Evolutionary conservation across 2,113 vertebrate species (phyloP).

Genomic region (Hassar affinis): DNA sequence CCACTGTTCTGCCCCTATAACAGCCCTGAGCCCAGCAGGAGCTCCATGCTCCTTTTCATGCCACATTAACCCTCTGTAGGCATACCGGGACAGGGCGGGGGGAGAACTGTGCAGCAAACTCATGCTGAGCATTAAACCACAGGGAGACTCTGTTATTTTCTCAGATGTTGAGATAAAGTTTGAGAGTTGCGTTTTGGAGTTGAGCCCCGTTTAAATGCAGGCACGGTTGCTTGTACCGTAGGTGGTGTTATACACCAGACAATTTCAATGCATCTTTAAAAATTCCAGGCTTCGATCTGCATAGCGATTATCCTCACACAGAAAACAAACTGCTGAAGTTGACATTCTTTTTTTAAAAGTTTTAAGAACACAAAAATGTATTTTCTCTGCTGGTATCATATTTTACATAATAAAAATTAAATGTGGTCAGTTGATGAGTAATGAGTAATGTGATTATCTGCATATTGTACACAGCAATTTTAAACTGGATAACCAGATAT

Average conservation of each 20-base stretch:
- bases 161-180: not conserved
- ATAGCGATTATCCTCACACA: not conserved
- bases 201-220: not conserved
- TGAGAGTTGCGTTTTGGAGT: no score
- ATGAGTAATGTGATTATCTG: not conserved
- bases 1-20: constrained; percentile 21
- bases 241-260: not conserved
- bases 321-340: not conserved
- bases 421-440: not conserved
- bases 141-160: constrained; percentile 12
- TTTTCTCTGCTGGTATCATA: not conserved
- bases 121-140: constrained; percentile 29
- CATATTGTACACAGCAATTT: not conserved
- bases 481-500: not conserved
- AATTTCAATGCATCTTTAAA: not conserved
- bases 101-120: constrained; percentile 2
- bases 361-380: not conserved
- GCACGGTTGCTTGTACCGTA: not conserved
- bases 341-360: not conserved
- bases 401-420: not conserved
- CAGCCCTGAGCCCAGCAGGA: constrained; percentile 36
- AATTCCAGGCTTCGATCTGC: not conserved
- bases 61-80: constrained; percentile 44
- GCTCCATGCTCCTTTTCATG: constrained; percentile 29
- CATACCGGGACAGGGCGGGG: constrained; percentile 15